Evolutionary conservation across 2,113 vertebrate genomes (phyloP).

Genomic region (Chlorodrepanis virens): DNA sequence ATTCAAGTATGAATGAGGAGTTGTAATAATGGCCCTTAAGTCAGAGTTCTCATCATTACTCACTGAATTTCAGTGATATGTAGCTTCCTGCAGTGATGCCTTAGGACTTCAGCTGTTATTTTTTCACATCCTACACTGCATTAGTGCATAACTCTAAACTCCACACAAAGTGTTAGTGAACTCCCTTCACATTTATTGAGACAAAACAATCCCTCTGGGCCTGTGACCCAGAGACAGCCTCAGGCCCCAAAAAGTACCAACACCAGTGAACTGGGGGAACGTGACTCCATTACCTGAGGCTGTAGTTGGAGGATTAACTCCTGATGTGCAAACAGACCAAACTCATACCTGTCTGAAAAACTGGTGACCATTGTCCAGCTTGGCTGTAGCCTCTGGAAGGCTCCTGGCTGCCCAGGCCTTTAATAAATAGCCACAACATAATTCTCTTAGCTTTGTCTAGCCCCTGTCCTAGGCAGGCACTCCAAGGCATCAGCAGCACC

Average conservation of each 20-base stretch:
- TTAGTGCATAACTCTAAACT: background rate
- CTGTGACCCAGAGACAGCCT: background rate
- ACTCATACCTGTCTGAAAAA: background rate
- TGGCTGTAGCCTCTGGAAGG: background rate
- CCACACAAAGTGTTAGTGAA: background rate
- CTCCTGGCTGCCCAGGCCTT: background rate
- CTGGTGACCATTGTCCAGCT: background rate
- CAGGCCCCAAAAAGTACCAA: background rate
- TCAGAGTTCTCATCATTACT: background rate
- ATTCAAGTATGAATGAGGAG: background rate
- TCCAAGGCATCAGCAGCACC: background rate
- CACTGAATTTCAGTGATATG: background rate
- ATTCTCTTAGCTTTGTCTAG: background rate
- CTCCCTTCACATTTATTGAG: background rate
- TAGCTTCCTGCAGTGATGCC: background rate
- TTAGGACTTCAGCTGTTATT: background rate
- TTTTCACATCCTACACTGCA: background rate
- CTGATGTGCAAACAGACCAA: too few species aligned
- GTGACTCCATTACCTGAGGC: too few species aligned
- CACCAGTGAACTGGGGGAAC: background rate
- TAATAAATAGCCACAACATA: background rate
- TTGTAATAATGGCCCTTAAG: background rate
- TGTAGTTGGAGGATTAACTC: background rate
- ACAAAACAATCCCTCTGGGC: background rate
- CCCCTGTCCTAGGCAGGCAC: background rate